phyloP scores from a whole-genome alignment of 2,888 invertebrate species.

The Eubasilissa splendida region DNA sequence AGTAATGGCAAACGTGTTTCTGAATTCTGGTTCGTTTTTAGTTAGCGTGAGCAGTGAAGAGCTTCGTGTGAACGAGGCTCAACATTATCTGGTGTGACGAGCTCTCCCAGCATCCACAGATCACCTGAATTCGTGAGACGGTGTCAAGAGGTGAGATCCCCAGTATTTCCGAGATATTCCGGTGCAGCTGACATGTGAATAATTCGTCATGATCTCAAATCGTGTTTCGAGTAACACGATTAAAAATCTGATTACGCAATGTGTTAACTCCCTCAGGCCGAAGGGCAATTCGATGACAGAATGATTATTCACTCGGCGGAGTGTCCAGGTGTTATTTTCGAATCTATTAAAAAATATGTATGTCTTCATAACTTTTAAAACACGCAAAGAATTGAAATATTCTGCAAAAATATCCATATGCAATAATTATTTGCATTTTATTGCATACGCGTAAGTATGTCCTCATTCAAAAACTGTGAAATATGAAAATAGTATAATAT shows the following conservation, averaged over 20 bases:
- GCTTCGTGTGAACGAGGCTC: not conserved
- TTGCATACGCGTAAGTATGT: too few species aligned
- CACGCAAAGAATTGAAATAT: too few species aligned
- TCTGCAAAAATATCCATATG: too few species aligned
- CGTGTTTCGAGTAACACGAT: conserved; percentile 17
- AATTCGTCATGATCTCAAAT: conserved; percentile 25
- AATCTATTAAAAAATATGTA: not conserved
- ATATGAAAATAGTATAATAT: too few species aligned
- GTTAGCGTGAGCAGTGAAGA: too few species aligned
- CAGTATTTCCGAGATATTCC: not conserved
- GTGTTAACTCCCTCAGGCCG: not conserved
- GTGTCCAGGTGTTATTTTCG: not conserved
- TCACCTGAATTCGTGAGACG: conserved; percentile 35
- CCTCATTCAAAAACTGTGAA: too few species aligned
- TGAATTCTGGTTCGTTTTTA: too few species aligned
- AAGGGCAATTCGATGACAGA: conserved; percentile 3
- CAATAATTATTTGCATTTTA: too few species aligned
- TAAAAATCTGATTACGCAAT: conserved; percentile 25
- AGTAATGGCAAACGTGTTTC: too few species aligned
- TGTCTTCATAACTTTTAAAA: too few species aligned
- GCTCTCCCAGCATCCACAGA: conserved; percentile 20
- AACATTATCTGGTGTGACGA: not conserved
- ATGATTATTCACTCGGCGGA: not conserved
- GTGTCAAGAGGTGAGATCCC: conserved; percentile 25
- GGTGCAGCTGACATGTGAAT: conserved; percentile 23